phyloP scores from a whole-genome alignment of 92 coral and sea anemone species.

The Epizoanthus ramosus region DNA sequence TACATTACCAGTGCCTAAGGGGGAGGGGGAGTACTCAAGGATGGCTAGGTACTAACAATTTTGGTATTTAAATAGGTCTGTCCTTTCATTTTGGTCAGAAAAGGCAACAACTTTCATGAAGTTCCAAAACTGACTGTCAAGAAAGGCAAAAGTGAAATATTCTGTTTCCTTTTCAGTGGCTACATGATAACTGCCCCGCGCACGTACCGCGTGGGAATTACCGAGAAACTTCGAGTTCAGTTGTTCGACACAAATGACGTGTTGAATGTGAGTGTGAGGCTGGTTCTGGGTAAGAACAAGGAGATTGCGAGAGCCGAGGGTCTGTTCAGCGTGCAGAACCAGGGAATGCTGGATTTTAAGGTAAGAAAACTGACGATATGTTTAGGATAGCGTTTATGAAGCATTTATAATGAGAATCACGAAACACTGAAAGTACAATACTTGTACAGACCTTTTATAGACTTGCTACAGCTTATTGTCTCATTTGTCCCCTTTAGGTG shows the following conservation, averaged over 20 bases:
- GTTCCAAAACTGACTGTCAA: too few species aligned
- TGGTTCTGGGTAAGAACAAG: neutral
- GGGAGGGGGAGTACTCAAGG: too few species aligned
- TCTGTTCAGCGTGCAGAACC: constrained; percentile 1
- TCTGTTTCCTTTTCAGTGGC: constrained; percentile 35
- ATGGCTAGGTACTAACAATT: too few species aligned
- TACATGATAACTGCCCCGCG: constrained; percentile 74
- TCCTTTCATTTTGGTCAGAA: too few species aligned
- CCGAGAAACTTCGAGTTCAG: constrained; percentile 57
- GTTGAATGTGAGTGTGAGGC: constrained; percentile 60
- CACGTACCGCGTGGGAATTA: constrained; percentile 65
- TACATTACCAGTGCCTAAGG: too few species aligned
- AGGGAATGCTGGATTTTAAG: constrained; percentile 10
- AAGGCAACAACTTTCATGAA: too few species aligned
- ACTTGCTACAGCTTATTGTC: neutral
- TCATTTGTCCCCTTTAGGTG: constrained; percentile 1
- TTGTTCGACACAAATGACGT: constrained; percentile 43
- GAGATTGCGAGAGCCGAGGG: constrained; percentile 27
- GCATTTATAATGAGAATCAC: too few species aligned
- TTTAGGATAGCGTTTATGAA: too few species aligned
- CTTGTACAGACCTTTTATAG: too few species aligned
- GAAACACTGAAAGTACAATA: too few species aligned
- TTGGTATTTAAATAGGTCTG: too few species aligned
- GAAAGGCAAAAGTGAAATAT: neutral
- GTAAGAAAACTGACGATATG: neutral